Percentiles rank a stretch among this genome's conserved stretches.
phyloP scores from a whole-genome alignment of 2,888 invertebrate species.

The Gibbula magus region DNA sequence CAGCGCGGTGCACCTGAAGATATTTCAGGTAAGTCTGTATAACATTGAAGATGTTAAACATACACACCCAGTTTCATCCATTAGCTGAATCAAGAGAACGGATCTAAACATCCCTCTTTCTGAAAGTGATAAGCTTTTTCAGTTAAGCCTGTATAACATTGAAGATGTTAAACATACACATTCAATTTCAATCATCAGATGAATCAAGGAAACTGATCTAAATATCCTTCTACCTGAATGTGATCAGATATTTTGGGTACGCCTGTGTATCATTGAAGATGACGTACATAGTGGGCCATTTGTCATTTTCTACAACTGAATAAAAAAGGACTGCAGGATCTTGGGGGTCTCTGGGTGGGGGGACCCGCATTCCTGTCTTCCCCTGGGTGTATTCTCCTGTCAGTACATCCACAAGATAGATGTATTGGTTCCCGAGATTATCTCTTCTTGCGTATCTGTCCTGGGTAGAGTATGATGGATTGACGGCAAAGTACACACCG shows the following conservation, averaged over 20 bases:
- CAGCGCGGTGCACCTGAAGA: too few relatives aligned
- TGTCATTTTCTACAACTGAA: constrained; percentile 54
- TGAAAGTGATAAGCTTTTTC: too few relatives aligned
- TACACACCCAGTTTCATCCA: too few relatives aligned
- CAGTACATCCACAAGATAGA: constrained; percentile 53
- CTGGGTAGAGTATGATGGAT: constrained; percentile 49
- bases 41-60: too few relatives aligned
- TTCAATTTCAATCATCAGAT: too few relatives aligned
- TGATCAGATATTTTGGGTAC: constrained; percentile 64
- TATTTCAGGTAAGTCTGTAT: too few relatives aligned
- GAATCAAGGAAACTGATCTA: too few relatives aligned
- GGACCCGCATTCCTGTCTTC: constrained; percentile 43
- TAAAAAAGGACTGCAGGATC: constrained; percentile 47
- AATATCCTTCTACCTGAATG: constrained; percentile 39
- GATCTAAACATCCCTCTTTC: too few relatives aligned
- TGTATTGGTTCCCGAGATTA: constrained; percentile 38
- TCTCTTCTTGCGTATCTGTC: constrained; percentile 49
- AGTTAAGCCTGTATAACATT: too few relatives aligned
- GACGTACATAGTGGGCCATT: constrained; percentile 55
- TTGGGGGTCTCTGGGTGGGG: constrained; percentile 37
- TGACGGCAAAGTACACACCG: constrained; percentile 65
- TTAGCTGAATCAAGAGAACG: too few relatives aligned
- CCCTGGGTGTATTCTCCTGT: constrained; percentile 53
- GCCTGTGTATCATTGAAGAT: constrained; percentile 65
- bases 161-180: too few relatives aligned